phyloP scores from a whole-genome alignment of 2,113 vertebrate genomes.

The Carassius carassius region DNA sequence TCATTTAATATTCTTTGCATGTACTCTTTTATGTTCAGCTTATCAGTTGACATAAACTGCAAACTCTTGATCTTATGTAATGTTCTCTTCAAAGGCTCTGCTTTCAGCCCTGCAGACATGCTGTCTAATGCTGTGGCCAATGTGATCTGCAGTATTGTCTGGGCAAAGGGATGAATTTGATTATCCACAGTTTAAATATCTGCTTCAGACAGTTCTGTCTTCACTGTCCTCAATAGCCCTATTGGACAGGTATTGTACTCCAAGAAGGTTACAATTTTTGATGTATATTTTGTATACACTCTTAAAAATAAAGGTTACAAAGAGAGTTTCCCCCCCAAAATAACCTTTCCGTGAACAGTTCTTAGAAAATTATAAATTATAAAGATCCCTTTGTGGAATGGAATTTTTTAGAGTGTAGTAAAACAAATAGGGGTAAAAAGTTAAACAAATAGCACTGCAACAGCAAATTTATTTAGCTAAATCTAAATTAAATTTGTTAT shows the following conservation, averaged over 20 bases:
- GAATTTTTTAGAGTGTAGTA: not conserved
- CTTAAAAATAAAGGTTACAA: too few species aligned
- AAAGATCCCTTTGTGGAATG: too few species aligned
- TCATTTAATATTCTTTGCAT: not conserved
- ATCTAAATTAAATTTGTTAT: too few species aligned
- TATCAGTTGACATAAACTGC: not conserved
- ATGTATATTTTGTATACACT: not conserved
- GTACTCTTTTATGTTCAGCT: not conserved
- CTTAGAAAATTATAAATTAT: too few species aligned
- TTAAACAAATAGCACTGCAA: not conserved
- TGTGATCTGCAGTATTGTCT: constrained; percentile 60
- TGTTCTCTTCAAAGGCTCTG: constrained; percentile 39
- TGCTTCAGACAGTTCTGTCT: constrained; percentile 38
- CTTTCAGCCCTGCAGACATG: constrained; percentile 47
- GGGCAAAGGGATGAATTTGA: constrained; percentile 58
- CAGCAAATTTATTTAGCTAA: too few species aligned
- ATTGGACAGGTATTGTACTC: constrained; percentile 52
- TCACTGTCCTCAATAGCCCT: constrained; percentile 44
- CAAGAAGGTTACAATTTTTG: not conserved
- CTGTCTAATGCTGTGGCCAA: constrained; percentile 52
- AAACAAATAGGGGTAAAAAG: too few species aligned
- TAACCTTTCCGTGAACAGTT: too few species aligned
- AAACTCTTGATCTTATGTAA: not conserved
- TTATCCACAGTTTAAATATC: constrained; percentile 47
- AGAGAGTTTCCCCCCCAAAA: too few species aligned